phyloP scores from a whole-genome alignment of 2,113 vertebrate genomes.

The Gopherus flavomarginatus region DNA sequence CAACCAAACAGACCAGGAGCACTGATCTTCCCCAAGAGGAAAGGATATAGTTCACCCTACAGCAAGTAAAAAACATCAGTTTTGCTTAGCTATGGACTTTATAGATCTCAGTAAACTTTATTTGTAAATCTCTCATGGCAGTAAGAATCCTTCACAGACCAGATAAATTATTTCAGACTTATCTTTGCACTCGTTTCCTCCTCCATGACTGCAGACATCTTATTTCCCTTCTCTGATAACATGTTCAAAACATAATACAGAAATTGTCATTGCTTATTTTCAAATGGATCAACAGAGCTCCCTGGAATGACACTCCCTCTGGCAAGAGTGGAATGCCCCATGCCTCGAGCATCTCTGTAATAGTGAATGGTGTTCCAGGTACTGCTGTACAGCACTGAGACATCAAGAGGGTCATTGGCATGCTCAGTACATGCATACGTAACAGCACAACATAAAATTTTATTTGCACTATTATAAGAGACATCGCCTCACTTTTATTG shows the following conservation, averaged over 20 bases:
- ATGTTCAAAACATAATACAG: conserved; percentile 17
- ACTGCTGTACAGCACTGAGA: neutral
- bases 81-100: conserved; percentile 22
- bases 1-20: neutral
- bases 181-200: conserved; percentile 17
- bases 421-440: neutral
- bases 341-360: conserved; percentile 5
- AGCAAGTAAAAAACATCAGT: conserved; percentile 39
- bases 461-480: conserved; percentile 29
- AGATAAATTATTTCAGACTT: conserved; percentile 41
- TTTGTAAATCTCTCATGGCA: conserved; percentile 15
- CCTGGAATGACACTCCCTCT: accelerated
- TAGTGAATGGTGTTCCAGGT: conserved; percentile 2
- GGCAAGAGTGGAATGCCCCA: neutral
- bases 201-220: neutral
- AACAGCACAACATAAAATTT: conserved; percentile 27
- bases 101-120: conserved; percentile 13
- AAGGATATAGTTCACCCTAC: conserved; percentile 11
- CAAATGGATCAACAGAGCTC: neutral
- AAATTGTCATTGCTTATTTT: conserved; percentile 32
- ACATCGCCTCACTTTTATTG: conserved; percentile 28
- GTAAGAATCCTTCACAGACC: neutral
- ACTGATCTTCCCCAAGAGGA: neutral
- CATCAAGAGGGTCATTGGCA: neutral
- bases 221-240: neutral